A percentile compares a stretch with the other conserved stretches of the same genome.
These are phyloP conservation scores for Clepsis dumicolana DNA, from an alignment of 2,888 invertebrate species.

Conservation along the genomic window DNA sequence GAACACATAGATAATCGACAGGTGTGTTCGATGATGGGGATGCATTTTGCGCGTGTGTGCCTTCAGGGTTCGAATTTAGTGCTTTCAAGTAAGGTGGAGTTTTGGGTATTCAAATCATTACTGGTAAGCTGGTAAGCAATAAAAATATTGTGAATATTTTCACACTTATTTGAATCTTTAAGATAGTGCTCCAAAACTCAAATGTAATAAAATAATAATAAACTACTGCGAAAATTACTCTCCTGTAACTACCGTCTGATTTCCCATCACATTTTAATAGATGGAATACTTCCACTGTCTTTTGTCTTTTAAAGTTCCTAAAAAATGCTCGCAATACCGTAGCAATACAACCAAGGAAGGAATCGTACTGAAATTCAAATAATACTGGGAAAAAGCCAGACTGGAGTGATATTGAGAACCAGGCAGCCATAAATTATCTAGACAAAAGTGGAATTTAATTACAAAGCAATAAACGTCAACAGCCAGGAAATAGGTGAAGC, in stretches of 20 bases:
- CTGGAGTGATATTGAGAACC: neutral
- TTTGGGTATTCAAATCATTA: neutral
- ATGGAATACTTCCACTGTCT: no score
- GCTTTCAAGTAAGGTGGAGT: neutral
- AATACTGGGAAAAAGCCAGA: neutral
- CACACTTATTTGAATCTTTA: no score
- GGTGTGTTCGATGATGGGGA: conserved; percentile 51
- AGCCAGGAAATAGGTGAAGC: neutral
- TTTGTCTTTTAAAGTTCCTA: no score
- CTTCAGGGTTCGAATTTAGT: conserved; percentile 6
- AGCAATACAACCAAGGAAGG: neutral
- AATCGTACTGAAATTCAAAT: neutral
- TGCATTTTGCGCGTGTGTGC: conserved; percentile 44
- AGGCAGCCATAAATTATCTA: neutral
- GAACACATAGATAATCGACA: conserved; percentile 63
- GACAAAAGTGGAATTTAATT: conserved; percentile 21
- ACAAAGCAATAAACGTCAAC: neutral
- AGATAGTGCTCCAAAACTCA: no score
- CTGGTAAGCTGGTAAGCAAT: no score
- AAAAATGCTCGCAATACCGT: no score
- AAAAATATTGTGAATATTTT: neutral
- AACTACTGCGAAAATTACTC: no score
- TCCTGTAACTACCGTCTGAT: no score
- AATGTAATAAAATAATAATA: no score
- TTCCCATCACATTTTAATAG: no score